These are phyloP conservation scores for Lapara coniferarum DNA, from an alignment of 2,888 invertebrate genomes.

Conservation along the genomic window DNA sequence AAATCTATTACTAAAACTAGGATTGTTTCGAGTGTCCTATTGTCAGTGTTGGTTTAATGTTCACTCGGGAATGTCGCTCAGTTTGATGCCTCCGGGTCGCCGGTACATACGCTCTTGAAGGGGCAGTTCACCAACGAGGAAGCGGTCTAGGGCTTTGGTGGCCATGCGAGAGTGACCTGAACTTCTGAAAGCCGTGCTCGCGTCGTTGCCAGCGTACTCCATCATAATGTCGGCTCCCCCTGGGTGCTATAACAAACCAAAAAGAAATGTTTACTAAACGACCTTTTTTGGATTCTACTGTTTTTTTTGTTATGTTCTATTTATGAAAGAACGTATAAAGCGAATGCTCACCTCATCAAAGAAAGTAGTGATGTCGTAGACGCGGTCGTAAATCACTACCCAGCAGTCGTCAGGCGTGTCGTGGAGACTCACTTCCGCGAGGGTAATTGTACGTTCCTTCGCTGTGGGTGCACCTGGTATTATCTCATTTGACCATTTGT, in stretches of 20 bases:
- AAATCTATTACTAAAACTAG: not conserved
- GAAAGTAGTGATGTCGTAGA: slow-evolving; percentile 92
- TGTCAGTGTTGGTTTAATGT: not conserved
- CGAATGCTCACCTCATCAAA: slow-evolving; percentile 84
- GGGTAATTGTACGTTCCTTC: slow-evolving; percentile 81
- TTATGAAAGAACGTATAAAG: not conserved
- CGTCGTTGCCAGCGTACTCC: slow-evolving; percentile 93
- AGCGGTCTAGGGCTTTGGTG: slow-evolving; percentile 86
- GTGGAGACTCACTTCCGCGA: slow-evolving; percentile 90
- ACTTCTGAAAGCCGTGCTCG: slow-evolving; percentile 91
- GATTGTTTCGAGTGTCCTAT: no score
- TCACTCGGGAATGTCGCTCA: slow-evolving; percentile 83
- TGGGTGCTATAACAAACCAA: slow-evolving; percentile 86
- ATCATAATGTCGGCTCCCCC: slow-evolving; percentile 92
- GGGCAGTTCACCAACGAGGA: slow-evolving; percentile 90
- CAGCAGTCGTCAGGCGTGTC: slow-evolving; percentile 90
- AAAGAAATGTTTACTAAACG: not conserved
- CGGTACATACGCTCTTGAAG: slow-evolving; percentile 89
- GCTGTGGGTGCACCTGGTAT: slow-evolving; percentile 65
- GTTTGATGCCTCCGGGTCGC: slow-evolving; percentile 82
- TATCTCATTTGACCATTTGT: slow-evolving; percentile 53
- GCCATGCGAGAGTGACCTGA: slow-evolving; percentile 90
- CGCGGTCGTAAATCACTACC: slow-evolving; percentile 93
- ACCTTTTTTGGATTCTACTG: not conserved
- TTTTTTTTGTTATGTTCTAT: not conserved